These are phyloP conservation scores for Coenonympha glycerion DNA, from an alignment of 2,888 invertebrate species.

Conservation along the genomic window DNA sequence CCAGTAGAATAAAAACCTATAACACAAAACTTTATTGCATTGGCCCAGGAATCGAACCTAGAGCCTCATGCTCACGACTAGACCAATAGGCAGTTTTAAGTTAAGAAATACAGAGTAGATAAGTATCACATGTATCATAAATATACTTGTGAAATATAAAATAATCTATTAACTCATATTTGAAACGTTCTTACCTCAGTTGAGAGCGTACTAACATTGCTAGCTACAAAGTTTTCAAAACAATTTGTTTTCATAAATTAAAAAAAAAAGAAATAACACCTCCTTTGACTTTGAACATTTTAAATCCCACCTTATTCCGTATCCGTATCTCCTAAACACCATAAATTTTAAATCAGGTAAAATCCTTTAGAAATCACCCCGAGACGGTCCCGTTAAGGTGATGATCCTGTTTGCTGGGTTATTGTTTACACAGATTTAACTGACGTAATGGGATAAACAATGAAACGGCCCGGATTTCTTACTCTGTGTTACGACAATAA, in stretches of 20 bases:
- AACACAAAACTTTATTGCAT: too few relatives aligned
- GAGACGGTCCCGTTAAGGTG: constrained; percentile 57
- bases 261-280: constrained; percentile 2
- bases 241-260: constrained; percentile 1
- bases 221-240: background rate
- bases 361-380: constrained; percentile 42
- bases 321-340: constrained; percentile 16
- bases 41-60: too few relatives aligned
- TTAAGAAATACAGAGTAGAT: too few relatives aligned
- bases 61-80: too few relatives aligned
- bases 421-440: constrained; percentile 47
- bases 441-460: constrained; percentile 72
- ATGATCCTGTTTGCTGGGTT: constrained; percentile 55
- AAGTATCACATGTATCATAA: too few relatives aligned
- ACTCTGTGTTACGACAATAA: constrained; percentile 54
- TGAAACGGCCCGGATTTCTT: constrained; percentile 39
- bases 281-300: constrained; percentile 20
- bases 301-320: constrained; percentile 26
- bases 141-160: too few relatives aligned
- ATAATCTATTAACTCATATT: too few relatives aligned
- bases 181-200: background rate
- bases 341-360: constrained; percentile 50
- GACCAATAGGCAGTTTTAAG: too few relatives aligned
- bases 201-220: background rate
- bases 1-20: too few relatives aligned